Base-by-base conservation (phyloP, 1,140 invertebrate species). In the Tetragonula clypearis region DNA sequence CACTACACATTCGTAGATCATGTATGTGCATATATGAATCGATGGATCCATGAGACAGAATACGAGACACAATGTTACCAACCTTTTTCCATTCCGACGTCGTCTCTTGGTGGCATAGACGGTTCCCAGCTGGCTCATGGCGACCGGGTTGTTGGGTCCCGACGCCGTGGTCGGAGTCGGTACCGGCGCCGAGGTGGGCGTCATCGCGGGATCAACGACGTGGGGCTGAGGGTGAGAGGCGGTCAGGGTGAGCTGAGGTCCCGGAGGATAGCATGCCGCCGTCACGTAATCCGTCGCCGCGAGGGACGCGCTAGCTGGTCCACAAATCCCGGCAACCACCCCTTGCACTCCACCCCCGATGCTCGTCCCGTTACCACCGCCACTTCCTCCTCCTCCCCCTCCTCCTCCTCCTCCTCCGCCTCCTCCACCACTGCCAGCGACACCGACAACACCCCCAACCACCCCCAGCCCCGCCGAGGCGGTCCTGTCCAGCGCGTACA, bases 11-110 rank as follows among this genome's bases (percentile, higher is more conserved):
- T 15, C 15, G 6, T 26, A 26, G 14, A 26, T 9, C 15, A 23
- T 17, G 6, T 26, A 30, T 26, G 26, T 17, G n/a, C n/a, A 66
- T 26, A 66, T 17, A 17, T 2, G 26, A 4, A 65, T 8, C 2
- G 4, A 26, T 8, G 15, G 4, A 26, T 15, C 8, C 15, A n/a
- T 9, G 41, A 49, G 41, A 49, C 6, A 30, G 15, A 68, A 23
- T 11, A 49, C 41, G 55, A 14, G 17, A 35, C 17, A 53, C 11
- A 53, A 23, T 21, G 19, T 62, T 66, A 91, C 96, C 95, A 95
- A 99, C 98, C 98, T 99, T 96, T 99, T 99, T 88, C 98, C 98
- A 95, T 99, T 99, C 91, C 98, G 96, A 92, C 98, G 95, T 93
- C 98, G 96, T 91, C 98, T 95, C 94, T 99, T 99, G 81, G 98